Evolutionary conservation across 2,888 invertebrate genomes (phyloP).

Genomic region (Celastrina argiolus): DNA sequence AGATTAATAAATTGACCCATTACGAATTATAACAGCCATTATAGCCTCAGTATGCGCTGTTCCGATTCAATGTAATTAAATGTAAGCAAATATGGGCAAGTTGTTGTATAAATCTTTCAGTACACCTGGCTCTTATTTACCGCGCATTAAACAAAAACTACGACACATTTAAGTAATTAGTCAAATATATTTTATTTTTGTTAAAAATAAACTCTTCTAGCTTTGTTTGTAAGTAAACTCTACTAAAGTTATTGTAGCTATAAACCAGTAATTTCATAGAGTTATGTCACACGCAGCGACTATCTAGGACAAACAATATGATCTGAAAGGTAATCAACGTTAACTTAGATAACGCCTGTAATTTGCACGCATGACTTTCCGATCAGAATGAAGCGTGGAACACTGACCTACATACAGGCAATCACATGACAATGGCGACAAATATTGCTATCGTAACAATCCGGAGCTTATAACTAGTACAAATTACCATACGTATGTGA

Average conservation of each 20-base stretch:
- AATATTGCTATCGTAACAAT: slow-evolving; percentile 4
- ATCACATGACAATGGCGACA: slow-evolving; percentile 55
- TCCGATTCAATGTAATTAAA: too few relatives aligned
- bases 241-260: neutral
- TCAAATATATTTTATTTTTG: too few relatives aligned
- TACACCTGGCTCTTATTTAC: too few relatives aligned
- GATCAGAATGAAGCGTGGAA: slow-evolving; percentile 43
- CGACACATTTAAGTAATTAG: too few relatives aligned
- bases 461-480: neutral
- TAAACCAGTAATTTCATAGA: neutral
- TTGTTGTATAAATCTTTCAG: too few relatives aligned
- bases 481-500: neutral
- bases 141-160: too few relatives aligned
- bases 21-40: too few relatives aligned
- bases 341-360: slow-evolving; percentile 25
- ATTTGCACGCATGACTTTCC: slow-evolving; percentile 28
- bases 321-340: slow-evolving; percentile 25
- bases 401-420: slow-evolving; percentile 59
- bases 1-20: too few relatives aligned
- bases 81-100: too few relatives aligned
- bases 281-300: neutral
- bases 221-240: neutral
- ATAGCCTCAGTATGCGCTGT: too few relatives aligned
- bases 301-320: slow-evolving; percentile 18
- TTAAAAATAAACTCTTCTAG: too few relatives aligned